Percentiles rank a stretch among this genome's conserved stretches.
These are phyloP conservation scores for Corydoras sp. DNA, from an alignment of 2,113 vertebrate genomes.

Conservation along the genomic window DNA sequence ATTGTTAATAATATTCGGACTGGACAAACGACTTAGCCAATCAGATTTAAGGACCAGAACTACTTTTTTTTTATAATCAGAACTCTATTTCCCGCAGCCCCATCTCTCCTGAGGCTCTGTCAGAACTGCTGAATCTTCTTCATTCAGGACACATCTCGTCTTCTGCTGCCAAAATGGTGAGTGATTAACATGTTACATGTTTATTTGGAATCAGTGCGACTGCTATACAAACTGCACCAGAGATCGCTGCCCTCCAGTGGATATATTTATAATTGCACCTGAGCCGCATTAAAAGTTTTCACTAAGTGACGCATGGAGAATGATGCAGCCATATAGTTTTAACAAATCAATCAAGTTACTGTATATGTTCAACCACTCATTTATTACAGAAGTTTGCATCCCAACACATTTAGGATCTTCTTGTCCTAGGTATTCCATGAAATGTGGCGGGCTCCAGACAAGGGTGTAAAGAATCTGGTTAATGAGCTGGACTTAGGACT, in stretches of 20 bases:
- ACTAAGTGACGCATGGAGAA: no score
- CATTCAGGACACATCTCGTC: constrained; percentile 78
- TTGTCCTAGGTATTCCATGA: constrained; percentile 64
- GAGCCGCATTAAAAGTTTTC: no score
- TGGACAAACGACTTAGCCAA: no score
- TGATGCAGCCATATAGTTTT: no score
- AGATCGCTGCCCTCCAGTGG: no score
- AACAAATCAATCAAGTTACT: no score
- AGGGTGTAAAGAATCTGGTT: constrained; percentile 72
- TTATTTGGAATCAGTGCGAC: no score
- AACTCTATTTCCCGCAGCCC: constrained; percentile 63
- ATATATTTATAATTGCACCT: no score
- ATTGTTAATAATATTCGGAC: no score
- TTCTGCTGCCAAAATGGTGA: constrained; percentile 78
- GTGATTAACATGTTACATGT: constrained; percentile 37
- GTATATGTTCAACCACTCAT: neutral
- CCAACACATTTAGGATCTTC: neutral
- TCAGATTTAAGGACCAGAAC: neutral
- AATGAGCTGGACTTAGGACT: constrained; percentile 76
- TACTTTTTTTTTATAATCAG: neutral
- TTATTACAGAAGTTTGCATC: neutral
- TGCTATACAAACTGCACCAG: no score
- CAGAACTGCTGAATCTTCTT: constrained; percentile 81
- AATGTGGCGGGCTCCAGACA: constrained; percentile 77
- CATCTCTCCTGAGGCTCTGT: constrained; percentile 69